phyloP scores from a whole-genome alignment of 2,888 invertebrate species.

The Rhaphigaster nebulosa region DNA sequence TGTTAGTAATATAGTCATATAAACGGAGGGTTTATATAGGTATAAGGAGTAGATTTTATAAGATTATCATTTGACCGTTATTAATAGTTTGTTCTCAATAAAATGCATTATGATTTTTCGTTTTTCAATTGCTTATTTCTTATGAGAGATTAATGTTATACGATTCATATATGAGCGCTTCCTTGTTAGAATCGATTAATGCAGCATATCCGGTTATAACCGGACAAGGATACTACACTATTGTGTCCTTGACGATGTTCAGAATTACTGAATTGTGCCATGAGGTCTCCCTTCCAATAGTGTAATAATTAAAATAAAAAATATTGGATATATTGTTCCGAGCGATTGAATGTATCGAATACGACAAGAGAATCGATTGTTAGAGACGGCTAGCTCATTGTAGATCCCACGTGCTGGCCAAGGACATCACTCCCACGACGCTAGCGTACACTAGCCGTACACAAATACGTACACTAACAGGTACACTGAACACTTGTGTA shows the following conservation, averaged over 20 bases:
- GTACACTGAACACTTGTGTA: neutral
- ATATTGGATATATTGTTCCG: neutral
- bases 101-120: neutral
- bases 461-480: neutral
- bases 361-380: neutral
- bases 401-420: conserved; percentile 20
- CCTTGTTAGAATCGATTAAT: conserved; percentile 18
- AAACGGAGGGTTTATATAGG: neutral
- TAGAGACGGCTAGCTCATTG: neutral
- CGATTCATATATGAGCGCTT: neutral
- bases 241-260: neutral
- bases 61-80: neutral
- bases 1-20: neutral
- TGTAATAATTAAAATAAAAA: neutral
- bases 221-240: neutral
- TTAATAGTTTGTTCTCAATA: neutral
- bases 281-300: neutral
- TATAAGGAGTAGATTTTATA: neutral
- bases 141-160: neutral
- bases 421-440: neutral
- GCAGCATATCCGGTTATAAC: conserved; percentile 5
- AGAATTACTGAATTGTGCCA: neutral
- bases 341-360: neutral
- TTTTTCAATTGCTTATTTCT: neutral
- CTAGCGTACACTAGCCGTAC: neutral